phyloP scores from a whole-genome alignment of 2,113 vertebrate species.

The Abramis brama region DNA sequence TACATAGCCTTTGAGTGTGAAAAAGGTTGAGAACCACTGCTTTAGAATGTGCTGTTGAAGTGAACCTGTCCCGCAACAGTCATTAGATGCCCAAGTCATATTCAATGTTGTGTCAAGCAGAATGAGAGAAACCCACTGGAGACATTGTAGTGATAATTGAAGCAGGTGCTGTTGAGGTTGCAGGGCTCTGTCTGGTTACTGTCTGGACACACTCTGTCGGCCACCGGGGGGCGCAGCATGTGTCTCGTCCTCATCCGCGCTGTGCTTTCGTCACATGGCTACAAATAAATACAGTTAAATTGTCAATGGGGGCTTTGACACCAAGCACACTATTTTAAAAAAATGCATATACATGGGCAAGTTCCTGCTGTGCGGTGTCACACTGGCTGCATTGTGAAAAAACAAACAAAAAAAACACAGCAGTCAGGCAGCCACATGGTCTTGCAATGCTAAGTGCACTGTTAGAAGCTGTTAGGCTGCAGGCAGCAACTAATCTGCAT shows the following conservation, averaged over 20 bases:
- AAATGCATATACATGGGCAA: neutral
- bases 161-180: constrained; percentile 89
- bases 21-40: neutral
- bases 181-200: constrained; percentile 83
- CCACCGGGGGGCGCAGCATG: constrained; percentile 79
- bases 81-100: neutral
- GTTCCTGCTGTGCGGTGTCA: neutral
- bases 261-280: constrained; percentile 83
- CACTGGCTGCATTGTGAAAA: neutral
- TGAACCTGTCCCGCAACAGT: neutral
- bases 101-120: neutral
- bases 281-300: constrained; percentile 35
- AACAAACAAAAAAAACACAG: neutral
- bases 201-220: constrained; percentile 81
- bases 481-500: constrained; percentile 47
- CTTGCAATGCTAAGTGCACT: constrained; percentile 28
- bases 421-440: constrained; percentile 52
- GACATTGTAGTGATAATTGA: constrained; percentile 86
- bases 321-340: neutral
- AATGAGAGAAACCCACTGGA: constrained; percentile 79
- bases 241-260: constrained; percentile 83
- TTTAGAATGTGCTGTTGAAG: neutral
- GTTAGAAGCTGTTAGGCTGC: constrained; percentile 30
- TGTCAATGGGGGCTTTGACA: neutral
- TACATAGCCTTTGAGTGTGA: neutral